Evolutionary conservation across 2,888 invertebrate genomes (phyloP), one percentile per base, ranked within the genome.

Genomic region (Metellina segmentata): DNA sequence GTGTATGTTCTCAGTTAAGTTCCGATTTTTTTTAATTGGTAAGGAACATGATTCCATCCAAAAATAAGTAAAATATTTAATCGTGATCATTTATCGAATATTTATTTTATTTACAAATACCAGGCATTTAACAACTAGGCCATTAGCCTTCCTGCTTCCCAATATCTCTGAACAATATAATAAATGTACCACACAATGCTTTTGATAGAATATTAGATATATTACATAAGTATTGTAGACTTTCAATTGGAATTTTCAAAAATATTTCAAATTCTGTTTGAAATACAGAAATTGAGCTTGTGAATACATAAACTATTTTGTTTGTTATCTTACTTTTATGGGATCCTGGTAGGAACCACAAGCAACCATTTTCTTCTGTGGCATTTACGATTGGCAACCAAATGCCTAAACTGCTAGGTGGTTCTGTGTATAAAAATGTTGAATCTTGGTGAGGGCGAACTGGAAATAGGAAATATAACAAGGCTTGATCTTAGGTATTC

Each of bases 361-460:
- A 96, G 94, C 99, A 99, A 6, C 99, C 99, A 94, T 99, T 99
- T 94, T 98, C 97, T 20, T 96, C 93, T 0, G 97, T 98, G 0
- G 98, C 98, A 94, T 99, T 98, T 94, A 99, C 98, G 7, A 99
- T 95, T 0, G 99, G 98, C 93, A 99, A 97, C 99, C 99, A 99
- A 94, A 99, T 97, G 0, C 99, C 99, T 2, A 98, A 96, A 11
- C 96, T 96, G 70, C 96, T 96, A 86, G 94, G 94, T 0, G 98
- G 99, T 20, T 97, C 97, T 0, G 98, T 98, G 94, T 97, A 96
- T 74, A 99, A 95, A 95, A 97, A 99, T 5, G 98, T 97, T 0
- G 97, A 97, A 95, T 99, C 99, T 95, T 96, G 95, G 93, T 96
- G 96, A 8, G 95, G 94, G 4, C 94, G 94, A 13, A 96, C 96